A percentile compares a stretch with the other conserved stretches of the same genome.
Evolutionary conservation across 2,888 invertebrate species (phyloP).

Genomic region (Drosophila neotestacea): DNA sequence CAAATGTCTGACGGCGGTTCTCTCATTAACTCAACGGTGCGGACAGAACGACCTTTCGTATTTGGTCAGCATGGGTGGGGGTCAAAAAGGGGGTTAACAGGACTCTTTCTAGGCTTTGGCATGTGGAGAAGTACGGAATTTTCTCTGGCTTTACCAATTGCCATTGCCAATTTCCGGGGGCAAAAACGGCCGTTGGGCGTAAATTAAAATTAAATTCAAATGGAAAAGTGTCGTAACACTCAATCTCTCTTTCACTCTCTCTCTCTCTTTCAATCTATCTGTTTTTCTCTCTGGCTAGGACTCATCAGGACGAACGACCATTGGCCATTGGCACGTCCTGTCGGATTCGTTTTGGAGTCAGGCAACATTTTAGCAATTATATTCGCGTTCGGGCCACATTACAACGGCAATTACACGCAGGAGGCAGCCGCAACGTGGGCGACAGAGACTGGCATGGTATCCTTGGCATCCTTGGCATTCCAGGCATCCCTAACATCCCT

Average conservation of each 20-base stretch:
- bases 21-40: slow-evolving; percentile 71
- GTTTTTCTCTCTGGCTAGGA: neutral
- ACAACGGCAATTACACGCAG: slow-evolving; percentile 81
- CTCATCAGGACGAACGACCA: slow-evolving; percentile 22
- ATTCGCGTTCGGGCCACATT: slow-evolving; percentile 80
- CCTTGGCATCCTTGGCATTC: slow-evolving; percentile 32
- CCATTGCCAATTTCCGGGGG: slow-evolving; percentile 77
- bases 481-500: slow-evolving; percentile 47
- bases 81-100: neutral
- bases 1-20: slow-evolving; percentile 65
- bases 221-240: slow-evolving; percentile 75
- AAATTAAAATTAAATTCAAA: slow-evolving; percentile 82
- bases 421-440: slow-evolving; percentile 63
- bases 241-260: neutral
- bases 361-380: slow-evolving; percentile 82
- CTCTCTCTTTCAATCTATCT: neutral
- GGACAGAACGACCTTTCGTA: slow-evolving; percentile 53
- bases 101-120: slow-evolving; percentile 5
- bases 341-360: slow-evolving; percentile 28
- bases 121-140: slow-evolving; percentile 32
- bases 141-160: slow-evolving; percentile 40
- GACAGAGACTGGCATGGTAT: slow-evolving; percentile 5
- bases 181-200: slow-evolving; percentile 73
- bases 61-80: slow-evolving; percentile 32
- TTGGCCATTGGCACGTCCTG: slow-evolving; percentile 73